Conservation (phyloP, 2,113 vertebrate genomes). For the Azemiops feae region DNA sequence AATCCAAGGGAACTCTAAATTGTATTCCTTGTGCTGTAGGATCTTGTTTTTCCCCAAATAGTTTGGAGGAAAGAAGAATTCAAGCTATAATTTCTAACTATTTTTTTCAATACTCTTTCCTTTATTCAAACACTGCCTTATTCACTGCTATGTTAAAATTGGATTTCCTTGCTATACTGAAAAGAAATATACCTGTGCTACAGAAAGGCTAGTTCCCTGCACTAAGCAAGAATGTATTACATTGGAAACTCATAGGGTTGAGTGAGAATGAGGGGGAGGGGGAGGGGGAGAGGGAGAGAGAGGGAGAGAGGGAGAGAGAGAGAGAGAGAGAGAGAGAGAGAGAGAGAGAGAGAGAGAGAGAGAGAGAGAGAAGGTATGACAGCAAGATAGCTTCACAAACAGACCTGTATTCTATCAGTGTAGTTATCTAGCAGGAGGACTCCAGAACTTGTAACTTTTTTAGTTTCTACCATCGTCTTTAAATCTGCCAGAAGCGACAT, state of each 20-base stretch:
- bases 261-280: background rate
- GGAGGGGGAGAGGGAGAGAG: too few species aligned
- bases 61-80: background rate
- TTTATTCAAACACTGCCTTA: background rate
- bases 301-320: too few species aligned
- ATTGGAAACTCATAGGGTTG: background rate
- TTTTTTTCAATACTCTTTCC: background rate
- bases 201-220: background rate
- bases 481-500: slow-evolving; percentile 95
- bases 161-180: background rate
- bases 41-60: slow-evolving; percentile 14
- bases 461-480: slow-evolving; percentile 99
- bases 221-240: background rate
- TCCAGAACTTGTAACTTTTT: slow-evolving; percentile 97
- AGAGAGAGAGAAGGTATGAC: background rate
- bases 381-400: accelerated
- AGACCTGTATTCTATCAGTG: slow-evolving; percentile 96
- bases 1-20: background rate
- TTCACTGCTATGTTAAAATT: background rate
- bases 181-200: background rate
- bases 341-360: too few species aligned
- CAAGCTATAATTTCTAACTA: background rate
- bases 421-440: slow-evolving; percentile 96
- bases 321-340: too few species aligned
- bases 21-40: background rate